Conservation (phyloP, 2,888 invertebrate genomes). For the Phymatocera aterrima region DNA sequence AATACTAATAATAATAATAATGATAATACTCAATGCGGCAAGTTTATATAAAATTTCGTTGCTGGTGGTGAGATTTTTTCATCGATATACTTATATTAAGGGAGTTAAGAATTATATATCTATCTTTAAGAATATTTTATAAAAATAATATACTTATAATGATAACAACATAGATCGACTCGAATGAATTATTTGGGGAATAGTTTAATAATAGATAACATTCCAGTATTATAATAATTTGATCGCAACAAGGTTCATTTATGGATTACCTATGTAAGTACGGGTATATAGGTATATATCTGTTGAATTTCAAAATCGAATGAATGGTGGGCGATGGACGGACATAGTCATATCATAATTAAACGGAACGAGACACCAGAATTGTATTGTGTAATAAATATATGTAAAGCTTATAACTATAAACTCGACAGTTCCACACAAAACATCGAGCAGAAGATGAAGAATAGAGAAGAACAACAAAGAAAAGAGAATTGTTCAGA, state of each 20-base stretch:
- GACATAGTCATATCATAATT: conserved; percentile 72
- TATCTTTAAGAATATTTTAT: conserved; percentile 20
- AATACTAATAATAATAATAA: no score
- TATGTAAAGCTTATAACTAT: conserved; percentile 40
- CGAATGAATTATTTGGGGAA: not conserved
- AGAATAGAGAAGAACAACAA: not conserved
- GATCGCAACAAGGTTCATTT: conserved; percentile 60
- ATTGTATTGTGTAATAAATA: conserved; percentile 42
- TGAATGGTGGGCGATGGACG: conserved; percentile 67
- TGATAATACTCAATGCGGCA: not conserved
- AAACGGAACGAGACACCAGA: conserved; percentile 52
- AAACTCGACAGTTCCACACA: conserved; percentile 13
- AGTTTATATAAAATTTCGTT: not conserved
- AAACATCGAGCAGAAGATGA: not conserved
- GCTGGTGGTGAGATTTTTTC: not conserved
- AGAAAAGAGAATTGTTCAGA: not conserved
- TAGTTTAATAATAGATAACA: conserved; percentile 15
- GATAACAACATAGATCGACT: no score
- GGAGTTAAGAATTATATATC: not conserved
- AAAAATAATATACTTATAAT: not conserved
- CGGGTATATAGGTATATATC: conserved; percentile 50
- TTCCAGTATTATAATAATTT: conserved; percentile 52
- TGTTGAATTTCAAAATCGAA: conserved; percentile 47
- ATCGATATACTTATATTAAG: not conserved
- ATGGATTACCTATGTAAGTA: conserved; percentile 48